phyloP scores from a whole-genome alignment of 2,888 invertebrate species.

The Deroplatys truncata region DNA sequence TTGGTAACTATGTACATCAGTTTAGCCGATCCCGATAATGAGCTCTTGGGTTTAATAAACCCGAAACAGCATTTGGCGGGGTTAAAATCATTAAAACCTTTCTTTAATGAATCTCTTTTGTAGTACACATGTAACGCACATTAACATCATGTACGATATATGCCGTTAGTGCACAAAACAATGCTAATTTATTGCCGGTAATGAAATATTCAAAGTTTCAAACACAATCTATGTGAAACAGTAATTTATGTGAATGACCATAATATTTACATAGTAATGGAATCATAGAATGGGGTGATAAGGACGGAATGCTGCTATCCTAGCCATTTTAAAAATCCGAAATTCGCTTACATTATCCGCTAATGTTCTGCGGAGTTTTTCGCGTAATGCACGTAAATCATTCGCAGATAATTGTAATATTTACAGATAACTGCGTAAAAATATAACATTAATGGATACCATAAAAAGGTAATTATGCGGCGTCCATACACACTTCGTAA shows the following conservation, averaged over 20 bases:
- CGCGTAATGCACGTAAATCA: too few relatives aligned
- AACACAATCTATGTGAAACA: neutral
- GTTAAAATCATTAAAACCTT: neutral
- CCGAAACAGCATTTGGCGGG: neutral
- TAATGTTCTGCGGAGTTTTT: too few relatives aligned
- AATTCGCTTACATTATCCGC: too few relatives aligned
- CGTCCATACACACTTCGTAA: too few relatives aligned
- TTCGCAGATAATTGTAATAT: too few relatives aligned
- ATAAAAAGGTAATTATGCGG: too few relatives aligned
- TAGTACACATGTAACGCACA: neutral
- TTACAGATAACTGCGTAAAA: too few relatives aligned
- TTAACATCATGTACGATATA: neutral
- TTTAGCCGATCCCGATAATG: neutral
- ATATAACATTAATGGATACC: too few relatives aligned
- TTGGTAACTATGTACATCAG: neutral
- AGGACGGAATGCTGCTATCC: too few relatives aligned
- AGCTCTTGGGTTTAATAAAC: neutral
- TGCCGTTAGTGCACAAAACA: neutral
- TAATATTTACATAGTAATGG: neutral
- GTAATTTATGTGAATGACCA: neutral
- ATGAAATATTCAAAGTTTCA: neutral
- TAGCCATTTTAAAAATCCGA: too few relatives aligned
- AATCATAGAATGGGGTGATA: neutral
- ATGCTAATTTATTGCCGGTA: neutral
- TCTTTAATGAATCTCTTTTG: neutral